Evolutionary conservation across 2,888 invertebrate genomes (phyloP), one percentile per base, ranked within the genome.

Genomic region (Sarcophaga carnaria): DNA sequence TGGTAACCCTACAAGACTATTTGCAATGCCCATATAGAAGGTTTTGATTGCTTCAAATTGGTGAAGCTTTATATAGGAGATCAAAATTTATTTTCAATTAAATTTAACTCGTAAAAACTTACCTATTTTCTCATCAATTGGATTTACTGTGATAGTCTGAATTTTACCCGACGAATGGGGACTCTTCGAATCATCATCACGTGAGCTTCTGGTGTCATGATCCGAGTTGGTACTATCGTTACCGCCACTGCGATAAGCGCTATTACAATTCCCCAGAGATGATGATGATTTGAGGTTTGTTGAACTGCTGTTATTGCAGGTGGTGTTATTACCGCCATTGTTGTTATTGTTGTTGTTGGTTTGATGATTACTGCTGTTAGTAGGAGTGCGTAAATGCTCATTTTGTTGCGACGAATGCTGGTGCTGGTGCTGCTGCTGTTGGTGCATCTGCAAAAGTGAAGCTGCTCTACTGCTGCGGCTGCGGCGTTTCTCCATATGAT

Each of bases 151-250:
- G 12, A 72, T 11, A 47, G 76, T 17, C 63, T 69, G 59, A 47
- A 54, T 90, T 87, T 92, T 92, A 59, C 91, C 92, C 49, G 91
- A 89, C 45, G 92, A 93, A 80, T 90, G 90, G 3, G 93, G 93
- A 91, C 93, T 93, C 89, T 93, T 93, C 22, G 93, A 93, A 88
- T 93, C 93, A 76, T 93, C 93, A 89, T 93, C 93, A 11, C 93
- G 90, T 0, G 93, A 93, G 83, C 93, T 93, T 82, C 91, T 91
- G 0, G 93, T 93, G 64, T 93, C 93, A 83, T 92, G 93, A 89
- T 93, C 93, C 67, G 93, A 92, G 63, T 92, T 92, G 70, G 92
- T 92, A 89, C 93, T 92, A 62, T 91, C 91, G 80, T 90, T 90
- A 45, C 90, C 89, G 6, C 89, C 90, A 45, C 90, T 88, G 6